phyloP scores from a whole-genome alignment of 2,888 invertebrate species.

The Rhagonycha lutea region DNA sequence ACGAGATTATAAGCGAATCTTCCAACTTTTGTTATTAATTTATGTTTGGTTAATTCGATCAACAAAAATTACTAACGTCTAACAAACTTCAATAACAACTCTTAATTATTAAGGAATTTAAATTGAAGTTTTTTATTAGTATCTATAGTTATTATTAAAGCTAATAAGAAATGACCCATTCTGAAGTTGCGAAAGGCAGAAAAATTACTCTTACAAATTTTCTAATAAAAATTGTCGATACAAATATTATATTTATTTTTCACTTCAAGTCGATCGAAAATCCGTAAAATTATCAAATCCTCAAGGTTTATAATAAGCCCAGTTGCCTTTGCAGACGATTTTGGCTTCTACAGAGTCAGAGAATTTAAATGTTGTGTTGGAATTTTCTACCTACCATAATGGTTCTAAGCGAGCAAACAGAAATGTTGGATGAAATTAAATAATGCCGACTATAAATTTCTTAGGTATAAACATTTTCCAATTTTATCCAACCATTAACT shows the following conservation, averaged over 20 bases:
- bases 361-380: neutral
- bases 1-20: neutral
- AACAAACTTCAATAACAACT: neutral
- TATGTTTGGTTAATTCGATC: neutral
- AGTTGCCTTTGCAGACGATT: neutral
- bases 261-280: neutral
- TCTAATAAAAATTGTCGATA: neutral
- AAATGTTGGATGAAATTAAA: neutral
- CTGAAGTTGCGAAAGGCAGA: neutral
- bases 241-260: neutral
- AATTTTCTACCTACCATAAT: neutral
- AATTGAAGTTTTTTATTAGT: neutral
- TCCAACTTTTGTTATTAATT: neutral
- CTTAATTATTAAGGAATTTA: neutral
- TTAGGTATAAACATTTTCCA: neutral
- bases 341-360: neutral
- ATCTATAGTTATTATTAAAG: slow-evolving; percentile 1
- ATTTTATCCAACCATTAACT: neutral
- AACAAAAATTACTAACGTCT: neutral
- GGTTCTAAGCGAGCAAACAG: neutral
- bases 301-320: neutral
- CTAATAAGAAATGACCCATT: neutral
- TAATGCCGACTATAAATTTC: neutral
- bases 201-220: neutral
- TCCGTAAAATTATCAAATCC: neutral